These are phyloP conservation scores for Corythornis madagascariensis DNA, from an alignment of 2,113 vertebrate genomes.

Conservation along the genomic window DNA sequence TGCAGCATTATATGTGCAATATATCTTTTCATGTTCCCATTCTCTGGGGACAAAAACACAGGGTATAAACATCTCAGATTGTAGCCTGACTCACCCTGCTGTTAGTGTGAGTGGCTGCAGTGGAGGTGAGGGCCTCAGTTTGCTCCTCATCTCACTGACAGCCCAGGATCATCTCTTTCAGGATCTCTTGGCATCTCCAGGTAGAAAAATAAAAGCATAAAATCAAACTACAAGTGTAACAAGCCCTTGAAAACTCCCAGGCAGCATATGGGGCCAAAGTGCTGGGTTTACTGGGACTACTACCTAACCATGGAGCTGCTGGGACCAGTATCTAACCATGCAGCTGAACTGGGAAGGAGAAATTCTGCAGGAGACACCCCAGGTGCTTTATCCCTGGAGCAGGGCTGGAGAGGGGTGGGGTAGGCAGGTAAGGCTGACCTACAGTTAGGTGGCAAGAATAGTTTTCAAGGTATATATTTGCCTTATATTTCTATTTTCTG, in stretches of 20 bases:
- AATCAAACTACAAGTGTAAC: not conserved
- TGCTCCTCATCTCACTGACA: not conserved
- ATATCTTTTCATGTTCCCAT: not conserved
- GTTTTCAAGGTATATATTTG: not conserved
- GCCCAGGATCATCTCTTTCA: not conserved
- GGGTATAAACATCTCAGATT: not conserved
- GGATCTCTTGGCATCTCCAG: not conserved
- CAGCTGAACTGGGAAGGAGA: not conserved
- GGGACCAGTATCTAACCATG: not conserved
- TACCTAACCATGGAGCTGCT: not conserved
- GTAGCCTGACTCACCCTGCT: not conserved
- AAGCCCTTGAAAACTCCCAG: not conserved
- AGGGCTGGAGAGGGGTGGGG: not conserved
- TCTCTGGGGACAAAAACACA: not conserved
- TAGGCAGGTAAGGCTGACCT: not conserved
- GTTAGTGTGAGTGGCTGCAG: not conserved
- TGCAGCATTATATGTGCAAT: not conserved
- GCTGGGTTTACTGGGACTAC: not conserved
- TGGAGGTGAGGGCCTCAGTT: not conserved
- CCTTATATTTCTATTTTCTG: not conserved
- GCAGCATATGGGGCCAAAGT: accelerated
- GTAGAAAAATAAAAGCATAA: not conserved
- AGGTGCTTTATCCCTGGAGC: not conserved
- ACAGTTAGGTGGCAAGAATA: not conserved
- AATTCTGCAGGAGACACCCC: not conserved